phyloP scores from a whole-genome alignment of 2,113 vertebrate genomes.

The Thamnophis sirtalis region DNA sequence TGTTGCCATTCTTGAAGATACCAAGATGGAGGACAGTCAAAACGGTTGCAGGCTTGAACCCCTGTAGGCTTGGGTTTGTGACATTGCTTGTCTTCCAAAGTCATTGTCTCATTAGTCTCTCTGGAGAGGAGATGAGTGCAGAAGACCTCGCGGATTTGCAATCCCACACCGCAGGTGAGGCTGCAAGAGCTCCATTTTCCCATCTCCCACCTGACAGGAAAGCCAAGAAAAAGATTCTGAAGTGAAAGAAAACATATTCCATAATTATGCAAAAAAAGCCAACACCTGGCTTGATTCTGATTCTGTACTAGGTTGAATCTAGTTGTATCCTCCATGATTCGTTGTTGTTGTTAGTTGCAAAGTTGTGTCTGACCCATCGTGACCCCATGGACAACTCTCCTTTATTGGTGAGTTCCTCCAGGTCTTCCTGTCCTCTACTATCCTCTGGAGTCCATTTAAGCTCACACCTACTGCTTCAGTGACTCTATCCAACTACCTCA shows the following conservation, averaged over 20 bases:
- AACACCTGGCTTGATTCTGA: neutral
- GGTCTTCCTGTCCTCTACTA: no score
- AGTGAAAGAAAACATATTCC: neutral
- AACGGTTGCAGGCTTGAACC: constrained; percentile 89
- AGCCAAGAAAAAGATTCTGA: constrained; percentile 36
- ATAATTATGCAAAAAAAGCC: neutral
- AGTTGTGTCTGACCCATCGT: no score
- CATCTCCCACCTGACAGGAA: constrained; percentile 82
- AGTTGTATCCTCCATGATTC: neutral
- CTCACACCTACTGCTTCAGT: no score
- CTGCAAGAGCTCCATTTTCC: constrained; percentile 90
- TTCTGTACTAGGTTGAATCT: neutral
- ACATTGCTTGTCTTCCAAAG: constrained; percentile 80
- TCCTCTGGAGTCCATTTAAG: no score
- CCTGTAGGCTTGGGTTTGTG: constrained; percentile 78
- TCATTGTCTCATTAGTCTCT: constrained; percentile 75
- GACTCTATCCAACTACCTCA: no score
- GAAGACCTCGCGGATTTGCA: constrained; percentile 83
- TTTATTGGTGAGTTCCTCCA: no score
- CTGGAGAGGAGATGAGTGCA: constrained; percentile 79
- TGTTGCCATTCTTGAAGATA: constrained; percentile 80
- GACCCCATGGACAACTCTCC: no score
- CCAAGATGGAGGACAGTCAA: constrained; percentile 93
- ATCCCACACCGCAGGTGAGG: constrained; percentile 88
- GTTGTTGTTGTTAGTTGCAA: no score